These are phyloP conservation scores for Timandra comae DNA, from an alignment of 2,888 invertebrate species.

Conservation along the genomic window DNA sequence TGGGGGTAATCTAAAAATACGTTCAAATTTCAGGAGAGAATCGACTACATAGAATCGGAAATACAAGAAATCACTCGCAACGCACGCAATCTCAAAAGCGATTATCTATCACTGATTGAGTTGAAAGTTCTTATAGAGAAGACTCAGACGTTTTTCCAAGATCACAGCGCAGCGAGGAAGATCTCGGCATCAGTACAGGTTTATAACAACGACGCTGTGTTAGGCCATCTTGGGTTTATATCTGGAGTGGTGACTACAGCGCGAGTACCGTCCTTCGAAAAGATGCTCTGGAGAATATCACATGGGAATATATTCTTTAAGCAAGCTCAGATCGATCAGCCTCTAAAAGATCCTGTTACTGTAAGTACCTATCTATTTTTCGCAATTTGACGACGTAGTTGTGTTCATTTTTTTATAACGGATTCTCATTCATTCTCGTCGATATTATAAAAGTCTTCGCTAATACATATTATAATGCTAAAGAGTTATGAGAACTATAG, in stretches of 20 bases:
- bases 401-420: too few relatives aligned
- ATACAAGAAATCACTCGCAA: slow-evolving; percentile 70
- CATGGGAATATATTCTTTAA: slow-evolving; percentile 72
- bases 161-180: slow-evolving; percentile 78
- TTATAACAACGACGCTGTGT: slow-evolving; percentile 60
- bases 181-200: slow-evolving; percentile 64
- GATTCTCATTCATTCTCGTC: too few relatives aligned
- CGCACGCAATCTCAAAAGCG: slow-evolving; percentile 61
- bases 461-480: too few relatives aligned
- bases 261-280: slow-evolving; percentile 60
- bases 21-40: slow-evolving; percentile 58
- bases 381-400: too few relatives aligned
- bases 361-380: slow-evolving; percentile 47
- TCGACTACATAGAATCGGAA: slow-evolving; percentile 71
- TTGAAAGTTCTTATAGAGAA: slow-evolving; percentile 63
- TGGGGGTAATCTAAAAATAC: neutral
- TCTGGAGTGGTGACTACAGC: slow-evolving; percentile 65
- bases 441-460: too few relatives aligned
- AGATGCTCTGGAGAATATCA: slow-evolving; percentile 70
- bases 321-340: slow-evolving; percentile 65
- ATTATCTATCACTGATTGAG: slow-evolving; percentile 61
- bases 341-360: slow-evolving; percentile 60
- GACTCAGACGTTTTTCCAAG: slow-evolving; percentile 68
- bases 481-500: too few relatives aligned
- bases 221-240: slow-evolving; percentile 65